These are phyloP conservation scores for Watsonalla binaria DNA, from an alignment of 2,888 invertebrate species.

Conservation along the genomic window DNA sequence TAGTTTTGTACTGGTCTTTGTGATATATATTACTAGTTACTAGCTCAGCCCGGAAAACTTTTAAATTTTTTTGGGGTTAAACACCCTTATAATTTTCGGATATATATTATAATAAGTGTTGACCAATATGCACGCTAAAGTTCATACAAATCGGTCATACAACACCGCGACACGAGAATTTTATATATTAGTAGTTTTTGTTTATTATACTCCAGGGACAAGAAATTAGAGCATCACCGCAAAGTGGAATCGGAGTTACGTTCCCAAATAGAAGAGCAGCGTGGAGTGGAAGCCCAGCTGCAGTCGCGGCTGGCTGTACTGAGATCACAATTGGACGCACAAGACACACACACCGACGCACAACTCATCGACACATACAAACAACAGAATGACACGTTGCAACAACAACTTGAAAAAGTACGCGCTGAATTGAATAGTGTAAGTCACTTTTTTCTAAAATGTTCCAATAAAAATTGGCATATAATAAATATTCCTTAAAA, in stretches of 20 bases:
- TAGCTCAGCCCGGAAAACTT: too few relatives aligned
- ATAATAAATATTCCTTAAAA: too few relatives aligned
- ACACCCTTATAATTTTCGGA: too few relatives aligned
- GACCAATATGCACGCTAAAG: too few relatives aligned
- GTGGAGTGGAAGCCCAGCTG: constrained; percentile 61
- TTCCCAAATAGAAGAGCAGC: constrained; percentile 58
- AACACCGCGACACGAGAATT: too few relatives aligned
- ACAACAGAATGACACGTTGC: constrained; percentile 53
- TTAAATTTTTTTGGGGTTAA: too few relatives aligned
- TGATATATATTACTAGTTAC: too few relatives aligned
- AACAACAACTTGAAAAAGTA: constrained; percentile 48
- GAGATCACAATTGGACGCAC: constrained; percentile 56
- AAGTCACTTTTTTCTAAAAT: constrained; percentile 13
- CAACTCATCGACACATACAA: constrained; percentile 54
- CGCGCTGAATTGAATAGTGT: constrained; percentile 60
- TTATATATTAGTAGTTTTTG: background rate
- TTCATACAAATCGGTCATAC: too few relatives aligned
- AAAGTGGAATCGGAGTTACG: constrained; percentile 61
- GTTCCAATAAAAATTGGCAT: background rate
- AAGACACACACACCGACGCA: constrained; percentile 46
- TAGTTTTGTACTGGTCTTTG: too few relatives aligned
- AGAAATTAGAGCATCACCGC: constrained; percentile 60
- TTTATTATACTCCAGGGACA: constrained; percentile 42
- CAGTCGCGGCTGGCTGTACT: constrained; percentile 58
- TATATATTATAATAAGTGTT: too few relatives aligned